Base-by-base conservation (phyloP, 2,797 vertebrate species). In the Syndactyla subalaris region DNA sequence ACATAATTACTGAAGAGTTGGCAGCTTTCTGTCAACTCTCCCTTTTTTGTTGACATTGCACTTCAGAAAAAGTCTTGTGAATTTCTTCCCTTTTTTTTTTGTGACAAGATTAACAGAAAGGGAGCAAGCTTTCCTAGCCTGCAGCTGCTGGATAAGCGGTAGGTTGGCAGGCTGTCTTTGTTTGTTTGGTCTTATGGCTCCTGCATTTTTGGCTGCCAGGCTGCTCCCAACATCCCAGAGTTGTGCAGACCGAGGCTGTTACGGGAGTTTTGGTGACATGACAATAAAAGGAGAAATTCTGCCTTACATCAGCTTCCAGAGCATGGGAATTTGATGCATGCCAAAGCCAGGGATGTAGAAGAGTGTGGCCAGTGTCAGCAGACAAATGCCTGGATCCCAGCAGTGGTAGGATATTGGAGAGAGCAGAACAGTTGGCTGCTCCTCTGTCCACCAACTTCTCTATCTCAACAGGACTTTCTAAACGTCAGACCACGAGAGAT, bases 41-140 rank as follows among this genome's bases (percentile, higher is more conserved):
- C 14, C 45, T 63, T 88, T 89, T 82, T 63, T 94, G 81, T 93
- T 87, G 90, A 79, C 58, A 49, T 32, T 67, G 57, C 38, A 23
- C 57, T 94, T 92, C 74, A 89, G 81, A 63, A 86, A 65, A 54
- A 49, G 4, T 27, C 41, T 63, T 57, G 54, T 77, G 78, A 86
- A 78, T 79, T 82, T 85, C 57, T 68, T 57, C 43, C 59, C 6
- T 7, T 18, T 59, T 29, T 59, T 29, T 82, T 86, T 70, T 81
- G 62, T 78, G 36, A 48, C 3, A 20, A 88, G 80, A 38, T 85
- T 71, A 93, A 71, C 84, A 95, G 85, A 81, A 54, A 74, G 76
- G 58, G 91, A 58, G 77, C 84, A 88, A 77, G 41, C 89, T 95
- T 92, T 97, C 78, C 84, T 85, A 94, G 92, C 85, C 94, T 75